Evolutionary conservation across 2,797 vertebrate species (phyloP), one percentile per base, ranked within the genome.

Genomic region (Diplodus puntazzo): DNA sequence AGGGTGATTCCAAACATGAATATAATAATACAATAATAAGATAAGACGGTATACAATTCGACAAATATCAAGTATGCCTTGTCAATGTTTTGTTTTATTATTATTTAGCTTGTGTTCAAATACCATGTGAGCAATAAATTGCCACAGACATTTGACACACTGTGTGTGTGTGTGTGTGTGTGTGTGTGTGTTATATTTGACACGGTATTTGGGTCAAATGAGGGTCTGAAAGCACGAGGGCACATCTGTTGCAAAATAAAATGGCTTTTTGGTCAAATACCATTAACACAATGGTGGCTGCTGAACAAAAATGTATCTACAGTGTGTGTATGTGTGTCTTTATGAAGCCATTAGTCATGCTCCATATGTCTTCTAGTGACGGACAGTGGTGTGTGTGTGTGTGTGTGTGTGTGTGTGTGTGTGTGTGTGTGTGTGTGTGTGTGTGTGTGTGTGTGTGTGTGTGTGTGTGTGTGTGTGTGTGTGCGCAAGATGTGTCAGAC

Each of bases 291-390:
- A 92, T 92, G 88, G 86, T 82, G 86, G 80, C 82, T 87, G 81
- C 73, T 75, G 82, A 86, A 91, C 76, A 88, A 82, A 89, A 87
- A 87, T 85, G 77, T 80, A 90, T 85, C 77, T 75, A 54, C 78
- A 85, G 83, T 80, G 86, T 85, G 86, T 88, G 80, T 69, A 64
- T 87, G 85, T 87, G 88, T 87, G 84, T 84, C 90, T 93, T 93
- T 93, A 92, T 92, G 83, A 86, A 91, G 85, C 75, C 71, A 92
- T 94, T 94, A 94, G 88, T 92, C 86, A 93, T 90, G 92, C 93
- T 92, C 92, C 93, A 94, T 90, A 92, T 94, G 92, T 88, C 85
- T 84, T 81, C 45, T 30, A 73, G 75, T 70, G 77, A 91, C 73
- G 78, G 84, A 86, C 81, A 83, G 81, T 90, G 75, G 52, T 69